Conservation (phyloP, 2,888 invertebrate species). For the Drepanosiphum platanoidis region DNA sequence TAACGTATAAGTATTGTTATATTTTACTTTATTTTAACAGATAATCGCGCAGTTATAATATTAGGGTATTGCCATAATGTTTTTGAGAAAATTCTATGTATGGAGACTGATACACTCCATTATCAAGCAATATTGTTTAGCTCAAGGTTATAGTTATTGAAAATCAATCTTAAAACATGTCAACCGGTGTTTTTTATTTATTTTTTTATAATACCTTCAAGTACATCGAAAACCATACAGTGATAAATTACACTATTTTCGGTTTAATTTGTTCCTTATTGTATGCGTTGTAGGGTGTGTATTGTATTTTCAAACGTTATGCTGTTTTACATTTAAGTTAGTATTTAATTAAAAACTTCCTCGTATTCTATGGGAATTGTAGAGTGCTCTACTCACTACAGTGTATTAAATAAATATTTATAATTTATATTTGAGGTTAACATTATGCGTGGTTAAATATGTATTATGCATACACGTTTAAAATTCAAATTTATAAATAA, state of each 20-base stretch:
- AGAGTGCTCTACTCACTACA: background rate
- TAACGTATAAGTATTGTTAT: background rate
- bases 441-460: background rate
- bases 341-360: conserved; percentile 17
- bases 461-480: background rate
- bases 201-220: background rate
- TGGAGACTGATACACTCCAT: background rate
- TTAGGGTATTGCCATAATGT: background rate
- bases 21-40: background rate
- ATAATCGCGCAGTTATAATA: background rate
- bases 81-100: background rate
- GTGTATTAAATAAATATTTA: conserved; percentile 7
- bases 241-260: conserved; percentile 20
- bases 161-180: background rate
- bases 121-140: background rate
- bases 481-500: background rate
- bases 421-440: background rate
- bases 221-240: background rate
- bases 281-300: background rate
- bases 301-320: conserved; percentile 1
- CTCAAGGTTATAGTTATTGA: conserved; percentile 39
- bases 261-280: background rate
- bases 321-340: background rate
- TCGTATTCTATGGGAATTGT: background rate
- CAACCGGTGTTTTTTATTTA: background rate